Evolutionary conservation across 2,888 invertebrate species (phyloP).

Genomic region (Andrena camellia): DNA sequence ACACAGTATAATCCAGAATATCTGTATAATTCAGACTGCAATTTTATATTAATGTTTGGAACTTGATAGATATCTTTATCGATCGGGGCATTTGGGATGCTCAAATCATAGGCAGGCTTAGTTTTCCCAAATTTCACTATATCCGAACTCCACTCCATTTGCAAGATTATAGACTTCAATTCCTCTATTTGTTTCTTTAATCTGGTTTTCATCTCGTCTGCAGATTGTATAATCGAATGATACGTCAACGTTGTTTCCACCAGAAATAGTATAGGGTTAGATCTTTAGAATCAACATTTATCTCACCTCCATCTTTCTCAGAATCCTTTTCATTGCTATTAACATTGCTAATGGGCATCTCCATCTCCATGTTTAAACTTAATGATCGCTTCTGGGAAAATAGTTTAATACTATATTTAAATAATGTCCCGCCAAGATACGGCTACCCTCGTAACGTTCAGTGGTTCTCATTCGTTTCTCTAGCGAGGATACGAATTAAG

Average conservation of each 20-base stretch:
- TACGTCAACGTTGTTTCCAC: not conserved
- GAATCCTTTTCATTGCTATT: not conserved
- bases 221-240: conserved; percentile 31
- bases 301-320: conserved; percentile 11
- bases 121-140: conserved; percentile 52
- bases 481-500: too few relatives aligned
- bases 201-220: conserved; percentile 41
- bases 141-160: conserved; percentile 42
- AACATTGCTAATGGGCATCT: not conserved
- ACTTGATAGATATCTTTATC: not conserved
- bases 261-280: conserved; percentile 40
- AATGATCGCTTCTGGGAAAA: not conserved
- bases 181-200: conserved; percentile 62
- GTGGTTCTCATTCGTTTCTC: conserved; percentile 49
- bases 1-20: conserved; percentile 70
- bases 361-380: conserved; percentile 33
- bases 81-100: accelerated
- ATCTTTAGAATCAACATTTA: not conserved
- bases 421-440: conserved; percentile 49
- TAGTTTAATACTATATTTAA: conserved; percentile 19
- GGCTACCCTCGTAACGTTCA: not conserved
- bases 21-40: conserved; percentile 61
- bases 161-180: conserved; percentile 51
- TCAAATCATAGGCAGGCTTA: not conserved
- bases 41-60: conserved; percentile 25